Conservation (phyloP, 2,797 vertebrate species). For the Lagocephalus sceleratus region DNA sequence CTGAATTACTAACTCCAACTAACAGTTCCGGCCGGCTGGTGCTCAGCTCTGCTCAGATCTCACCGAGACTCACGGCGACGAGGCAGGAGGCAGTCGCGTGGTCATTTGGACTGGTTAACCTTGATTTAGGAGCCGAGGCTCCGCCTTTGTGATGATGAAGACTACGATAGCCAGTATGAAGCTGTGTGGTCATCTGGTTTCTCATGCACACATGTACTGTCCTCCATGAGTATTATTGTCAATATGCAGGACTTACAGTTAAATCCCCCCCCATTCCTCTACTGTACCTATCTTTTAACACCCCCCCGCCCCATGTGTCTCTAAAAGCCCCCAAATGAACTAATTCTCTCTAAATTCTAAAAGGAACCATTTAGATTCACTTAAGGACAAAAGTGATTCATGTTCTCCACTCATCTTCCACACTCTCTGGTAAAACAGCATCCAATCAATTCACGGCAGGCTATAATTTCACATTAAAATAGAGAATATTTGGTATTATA, state of each 20-base stretch:
- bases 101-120: constrained; percentile 61
- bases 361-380: constrained; percentile 59
- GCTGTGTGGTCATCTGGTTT: constrained; percentile 62
- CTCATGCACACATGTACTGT: constrained; percentile 53
- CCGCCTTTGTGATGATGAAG: constrained; percentile 60
- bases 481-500: constrained; percentile 80
- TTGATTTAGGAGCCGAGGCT: constrained; percentile 51
- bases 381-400: constrained; percentile 29
- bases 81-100: constrained; percentile 45
- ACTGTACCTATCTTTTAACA: constrained; percentile 41
- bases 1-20: constrained; percentile 71
- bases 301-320: constrained; percentile 61
- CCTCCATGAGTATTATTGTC: constrained; percentile 66
- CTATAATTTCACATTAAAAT: constrained; percentile 76
- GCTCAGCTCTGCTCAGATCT: constrained; percentile 53
- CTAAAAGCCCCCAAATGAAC: constrained; percentile 62
- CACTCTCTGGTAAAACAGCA: constrained; percentile 63
- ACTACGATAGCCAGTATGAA: constrained; percentile 64
- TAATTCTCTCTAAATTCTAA: constrained; percentile 50
- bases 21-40: constrained; percentile 70
- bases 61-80: constrained; percentile 41
- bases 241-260: constrained; percentile 66
- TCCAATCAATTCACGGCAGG: constrained; percentile 60
- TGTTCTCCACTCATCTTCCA: constrained; percentile 56
- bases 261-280: constrained; percentile 54